phyloP scores from a whole-genome alignment of 37 sponge, comb jelly and placozoan species.

The Agelas oroides region DNA sequence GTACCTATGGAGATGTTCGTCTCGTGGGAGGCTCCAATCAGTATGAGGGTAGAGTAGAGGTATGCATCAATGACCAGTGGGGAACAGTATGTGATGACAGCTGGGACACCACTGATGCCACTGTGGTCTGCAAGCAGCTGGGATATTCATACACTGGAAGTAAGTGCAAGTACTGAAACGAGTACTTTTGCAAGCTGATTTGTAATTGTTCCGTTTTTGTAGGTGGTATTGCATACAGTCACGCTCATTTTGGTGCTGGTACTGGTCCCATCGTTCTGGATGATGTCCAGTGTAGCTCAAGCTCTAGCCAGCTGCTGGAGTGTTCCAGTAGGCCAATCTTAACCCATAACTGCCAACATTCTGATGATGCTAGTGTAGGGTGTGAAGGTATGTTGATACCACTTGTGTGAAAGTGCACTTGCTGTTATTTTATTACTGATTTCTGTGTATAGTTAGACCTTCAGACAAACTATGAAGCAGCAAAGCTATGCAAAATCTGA shows the following conservation, averaged over 20 bases:
- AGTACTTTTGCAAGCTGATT: too few species aligned
- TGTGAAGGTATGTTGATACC: neutral
- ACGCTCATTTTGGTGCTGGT: conserved; percentile 13
- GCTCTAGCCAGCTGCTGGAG: neutral
- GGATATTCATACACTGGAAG: conserved; percentile 2
- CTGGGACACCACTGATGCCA: neutral
- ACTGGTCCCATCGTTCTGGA: conserved; percentile 11
- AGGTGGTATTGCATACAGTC: conserved; percentile 16
- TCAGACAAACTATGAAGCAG: too few species aligned
- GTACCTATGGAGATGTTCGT: conserved; percentile 27
- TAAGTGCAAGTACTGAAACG: neutral
- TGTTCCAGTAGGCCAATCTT: conserved; percentile 25
- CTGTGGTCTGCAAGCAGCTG: conserved; percentile 1
- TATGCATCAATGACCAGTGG: conserved; percentile 29
- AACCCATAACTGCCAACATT: neutral
- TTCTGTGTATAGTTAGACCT: too few species aligned
- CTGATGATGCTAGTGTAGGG: conserved; percentile 18
- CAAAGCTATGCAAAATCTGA: too few species aligned
- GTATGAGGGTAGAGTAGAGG: conserved; percentile 11
- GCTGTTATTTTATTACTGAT: too few species aligned
- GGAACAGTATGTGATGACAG: conserved; percentile 2
- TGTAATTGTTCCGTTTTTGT: too few species aligned
- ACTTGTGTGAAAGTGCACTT: too few species aligned
- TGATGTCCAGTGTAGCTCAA: conserved; percentile 7
- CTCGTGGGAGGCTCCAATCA: conserved; percentile 13